Base-by-base conservation (phyloP, 92 coral and sea anemone genomes). In the Phymanthus crucifer region DNA sequence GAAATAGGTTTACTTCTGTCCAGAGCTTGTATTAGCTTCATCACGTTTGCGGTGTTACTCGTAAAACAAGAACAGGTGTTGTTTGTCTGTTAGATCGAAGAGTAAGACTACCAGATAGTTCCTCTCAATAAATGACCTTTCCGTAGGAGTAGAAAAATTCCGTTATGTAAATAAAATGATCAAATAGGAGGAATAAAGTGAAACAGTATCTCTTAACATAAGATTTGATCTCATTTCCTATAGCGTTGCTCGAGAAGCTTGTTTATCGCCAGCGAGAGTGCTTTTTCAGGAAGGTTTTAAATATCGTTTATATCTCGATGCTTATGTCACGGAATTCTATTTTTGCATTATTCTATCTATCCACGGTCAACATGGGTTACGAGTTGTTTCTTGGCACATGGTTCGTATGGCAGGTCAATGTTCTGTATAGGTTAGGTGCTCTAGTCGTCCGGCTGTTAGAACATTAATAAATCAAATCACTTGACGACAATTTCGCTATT, bases 171-270 rank as follows among this genome's bases (percentile, higher is more conserved):
- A 61, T 61, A 27, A 61, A 26, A 24, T 3, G 34, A 61, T 27
- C 11, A 61, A 61, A 54, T 54, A 54, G 64, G 64, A 54, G 64
- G 64, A 54, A 54, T 54, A 54, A 29, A 61, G 34, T 12, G 68
- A 61, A 61, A n/a, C 29, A 24, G 34, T 61, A 61, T 61, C 68
- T 61, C 13, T 0, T 61, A 61, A 27, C 34, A 3, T 12, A 24
- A 61, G 68, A 29, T 61, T 4, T 61, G 26, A 61, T 61, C 68
- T 3, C 2, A 18, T 61, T 61, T 61, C 68, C 68, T 61, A 18
- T 61, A n/a, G 21, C 64, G 27, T 24, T 4, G 27, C 31, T 0
- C 14, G 24, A 50, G 57, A 50, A 50, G 5, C 57, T 50, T 9
- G 57, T 0, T 43, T 43, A 43, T 43, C 48, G 14, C 48, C n/a